A percentile compares a stretch with the other conserved stretches of the same genome.
phyloP scores from a whole-genome alignment of 1,140 invertebrate genomes.

The Phymastichus coffea region DNA sequence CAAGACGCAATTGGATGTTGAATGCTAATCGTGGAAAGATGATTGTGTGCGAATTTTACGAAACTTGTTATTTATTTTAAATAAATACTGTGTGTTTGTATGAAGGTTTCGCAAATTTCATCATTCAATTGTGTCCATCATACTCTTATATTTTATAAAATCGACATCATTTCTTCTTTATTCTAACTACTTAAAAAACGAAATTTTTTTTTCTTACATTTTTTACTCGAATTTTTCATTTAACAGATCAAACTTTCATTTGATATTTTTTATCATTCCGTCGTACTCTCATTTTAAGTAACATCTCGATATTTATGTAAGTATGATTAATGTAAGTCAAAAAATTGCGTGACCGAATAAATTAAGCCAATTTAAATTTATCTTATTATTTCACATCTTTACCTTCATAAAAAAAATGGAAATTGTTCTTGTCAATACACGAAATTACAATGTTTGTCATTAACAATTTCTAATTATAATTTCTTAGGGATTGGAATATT shows the following conservation, averaged over 20 bases:
- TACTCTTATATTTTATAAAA: conserved; percentile 18
- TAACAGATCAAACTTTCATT: no score
- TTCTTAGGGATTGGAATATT: no score
- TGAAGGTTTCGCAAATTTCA: not conserved
- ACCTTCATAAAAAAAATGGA: no score
- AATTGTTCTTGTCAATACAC: no score
- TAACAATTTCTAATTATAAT: no score
- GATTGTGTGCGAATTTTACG: conserved; percentile 2
- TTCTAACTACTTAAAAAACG: not conserved
- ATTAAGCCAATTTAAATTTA: no score
- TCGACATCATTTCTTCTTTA: not conserved
- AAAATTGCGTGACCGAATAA: conserved; percentile 18
- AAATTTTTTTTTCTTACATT: conserved; percentile 24
- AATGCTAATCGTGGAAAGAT: conserved; percentile 12
- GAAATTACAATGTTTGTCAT: no score
- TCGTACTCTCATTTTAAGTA: no score
- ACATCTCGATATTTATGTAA: not conserved
- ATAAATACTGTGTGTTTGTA: conserved; percentile 11
- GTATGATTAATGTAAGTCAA: not conserved
- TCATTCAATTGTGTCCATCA: conserved; percentile 33
- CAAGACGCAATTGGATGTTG: conserved; percentile 18
- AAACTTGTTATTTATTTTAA: conserved; percentile 31
- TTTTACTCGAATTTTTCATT: conserved; percentile 23
- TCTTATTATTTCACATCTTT: no score
- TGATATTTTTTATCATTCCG: conserved; percentile 38